These are phyloP conservation scores for Zaprionus inermis DNA, from an alignment of 1,140 invertebrate genomes.

Conservation along the genomic window DNA sequence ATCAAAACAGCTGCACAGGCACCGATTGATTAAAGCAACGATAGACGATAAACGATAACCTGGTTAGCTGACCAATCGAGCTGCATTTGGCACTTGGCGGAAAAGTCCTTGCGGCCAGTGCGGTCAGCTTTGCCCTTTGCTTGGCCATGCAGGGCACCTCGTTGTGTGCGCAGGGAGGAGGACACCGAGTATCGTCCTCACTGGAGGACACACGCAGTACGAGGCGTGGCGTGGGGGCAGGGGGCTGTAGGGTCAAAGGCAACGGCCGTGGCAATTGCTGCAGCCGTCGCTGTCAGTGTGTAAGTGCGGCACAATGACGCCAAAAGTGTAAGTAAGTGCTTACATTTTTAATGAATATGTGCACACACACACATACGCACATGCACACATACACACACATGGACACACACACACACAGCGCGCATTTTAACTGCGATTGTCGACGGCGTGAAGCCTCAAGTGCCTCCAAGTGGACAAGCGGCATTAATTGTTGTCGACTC, in stretches of 20 bases:
- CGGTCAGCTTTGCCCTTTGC: conserved; percentile 14
- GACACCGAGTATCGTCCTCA: conserved; percentile 22
- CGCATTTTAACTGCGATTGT: conserved; percentile 13
- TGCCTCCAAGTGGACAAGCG: conserved; percentile 26
- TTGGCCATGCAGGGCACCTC: background rate
- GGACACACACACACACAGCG: background rate
- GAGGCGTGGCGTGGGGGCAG: background rate
- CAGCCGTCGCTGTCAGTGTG: conserved; percentile 1
- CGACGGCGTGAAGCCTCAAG: conserved; percentile 18
- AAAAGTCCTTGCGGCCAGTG: conserved; percentile 20
- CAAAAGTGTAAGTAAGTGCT: conserved; percentile 46
- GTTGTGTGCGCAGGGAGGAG: background rate
- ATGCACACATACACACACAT: background rate
- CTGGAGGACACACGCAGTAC: conserved; percentile 6
- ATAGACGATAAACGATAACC: background rate
- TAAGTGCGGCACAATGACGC: conserved; percentile 33
- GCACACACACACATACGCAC: conserved; percentile 22
- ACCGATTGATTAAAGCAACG: background rate
- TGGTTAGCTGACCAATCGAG: background rate
- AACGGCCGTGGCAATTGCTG: conserved; percentile 25
- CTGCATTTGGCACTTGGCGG: background rate
- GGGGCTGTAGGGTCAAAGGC: conserved; percentile 38
- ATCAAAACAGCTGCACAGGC: background rate
- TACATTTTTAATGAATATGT: conserved; percentile 61
- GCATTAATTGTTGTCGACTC: conserved; percentile 9